A percentile compares a stretch with the other conserved stretches of the same genome.
phyloP scores from a whole-genome alignment of 2,797 vertebrate species.

The Tokudaia tokunoshimensis region DNA sequence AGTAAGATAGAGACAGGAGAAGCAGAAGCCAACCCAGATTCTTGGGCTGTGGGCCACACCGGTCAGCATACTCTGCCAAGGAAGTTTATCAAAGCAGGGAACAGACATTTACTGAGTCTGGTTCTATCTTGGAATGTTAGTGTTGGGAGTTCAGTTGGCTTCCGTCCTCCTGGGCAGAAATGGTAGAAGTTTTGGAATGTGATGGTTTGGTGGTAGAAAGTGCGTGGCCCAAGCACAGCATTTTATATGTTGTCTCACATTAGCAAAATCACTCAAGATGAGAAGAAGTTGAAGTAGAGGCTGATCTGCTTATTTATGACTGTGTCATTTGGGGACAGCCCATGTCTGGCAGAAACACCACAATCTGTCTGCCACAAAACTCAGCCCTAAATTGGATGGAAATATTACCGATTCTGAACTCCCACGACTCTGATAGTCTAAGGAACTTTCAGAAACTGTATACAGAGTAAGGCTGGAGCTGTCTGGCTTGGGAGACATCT shows the following conservation, averaged over 20 bases:
- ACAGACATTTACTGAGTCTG: conserved; percentile 63
- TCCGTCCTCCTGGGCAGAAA: conserved; percentile 6
- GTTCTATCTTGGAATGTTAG: conserved; percentile 29
- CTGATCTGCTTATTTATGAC: conserved; percentile 54
- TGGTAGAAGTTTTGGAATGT: background rate
- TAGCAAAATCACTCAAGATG: conserved; percentile 50
- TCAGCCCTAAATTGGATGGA: conserved; percentile 68
- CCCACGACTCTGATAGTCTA: background rate
- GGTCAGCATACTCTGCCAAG: conserved; percentile 68
- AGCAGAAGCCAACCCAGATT: conserved; percentile 46
- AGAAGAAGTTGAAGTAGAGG: conserved; percentile 26
- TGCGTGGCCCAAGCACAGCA: background rate
- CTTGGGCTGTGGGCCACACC: conserved; percentile 56
- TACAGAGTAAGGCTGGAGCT: background rate
- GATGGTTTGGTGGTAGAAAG: background rate
- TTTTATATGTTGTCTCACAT: background rate
- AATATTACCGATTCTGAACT: conserved; percentile 57
- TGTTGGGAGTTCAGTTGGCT: background rate
- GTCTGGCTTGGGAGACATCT: background rate
- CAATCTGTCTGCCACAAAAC: conserved; percentile 61
- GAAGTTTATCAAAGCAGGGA: conserved; percentile 78
- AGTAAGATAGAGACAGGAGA: background rate
- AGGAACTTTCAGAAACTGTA: conserved; percentile 5
- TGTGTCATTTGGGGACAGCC: conserved; percentile 72
- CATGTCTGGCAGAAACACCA: conserved; percentile 66